Base-by-base conservation (phyloP, 2,797 vertebrate species). In the Pipistrellus kuhlii region DNA sequence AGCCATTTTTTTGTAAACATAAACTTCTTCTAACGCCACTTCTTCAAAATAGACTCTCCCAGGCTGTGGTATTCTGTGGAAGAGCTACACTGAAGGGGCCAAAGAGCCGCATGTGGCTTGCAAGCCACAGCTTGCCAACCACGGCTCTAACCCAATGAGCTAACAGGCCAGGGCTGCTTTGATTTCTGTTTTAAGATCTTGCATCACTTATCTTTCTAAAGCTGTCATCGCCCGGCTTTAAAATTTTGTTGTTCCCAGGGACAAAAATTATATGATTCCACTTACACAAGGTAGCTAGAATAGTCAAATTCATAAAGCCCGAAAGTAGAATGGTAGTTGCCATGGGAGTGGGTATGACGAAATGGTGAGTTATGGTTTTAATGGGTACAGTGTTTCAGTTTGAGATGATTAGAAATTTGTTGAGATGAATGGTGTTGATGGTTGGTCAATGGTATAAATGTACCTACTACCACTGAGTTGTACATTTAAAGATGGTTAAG, bases 121-220 rank as follows among this genome's bases (percentile, higher is more conserved):
- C 10, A 10, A 11, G 10, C 10, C 10, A 1, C 10, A 44, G 44
- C 10, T 44, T 44, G 8, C 44, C 44, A 2, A 44, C 44, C 44
- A 44, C 44, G 10, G 44, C 44, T 44, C 44, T 44, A 59, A 27
- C 57, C 57, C 57, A 30, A 6, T 30, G 59, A 62, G 59, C 59
- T 14, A 30, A 27, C 59, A 30, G 27, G 59, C 59, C 59, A 62
- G 59, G 27, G 27, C 27, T 62, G 30, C 14, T n/a, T 95, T 76
- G 44, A 85, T 51, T 46, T 94, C 57, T 81, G 2, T 46, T 89
- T 88, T 62, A 85, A 94, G 73, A 62, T 91, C 62, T 71, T 51
- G 3, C 13, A 71, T 75, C n/a, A 68, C 69, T 89, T 30, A 18
- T 59, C 12, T 76, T 85, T 88, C 85, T 85, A 81, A 75, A 89